Percentiles rank a stretch among this genome's conserved stretches.
Conservation (phyloP, 2,797 vertebrate genomes). For the Chelidonichthys spinosus region DNA sequence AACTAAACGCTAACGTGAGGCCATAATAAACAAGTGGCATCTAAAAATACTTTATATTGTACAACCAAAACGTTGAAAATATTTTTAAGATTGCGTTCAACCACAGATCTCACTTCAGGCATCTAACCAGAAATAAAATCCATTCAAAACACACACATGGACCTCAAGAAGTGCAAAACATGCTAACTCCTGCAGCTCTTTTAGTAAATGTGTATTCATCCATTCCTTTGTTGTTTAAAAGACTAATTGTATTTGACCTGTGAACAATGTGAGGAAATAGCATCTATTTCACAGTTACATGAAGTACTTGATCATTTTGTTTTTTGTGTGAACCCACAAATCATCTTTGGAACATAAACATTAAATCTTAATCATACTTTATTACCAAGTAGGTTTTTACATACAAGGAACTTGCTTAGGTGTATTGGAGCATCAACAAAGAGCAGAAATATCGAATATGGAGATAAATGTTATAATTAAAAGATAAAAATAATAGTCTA, state of each 20-base stretch:
- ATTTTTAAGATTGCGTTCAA: neutral
- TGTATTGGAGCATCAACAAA: neutral
- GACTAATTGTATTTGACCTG: slow-evolving; percentile 1
- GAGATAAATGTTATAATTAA: too few species aligned
- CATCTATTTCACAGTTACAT: neutral
- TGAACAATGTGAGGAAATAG: neutral
- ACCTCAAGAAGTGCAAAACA: neutral
- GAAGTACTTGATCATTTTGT: neutral
- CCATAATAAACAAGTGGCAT: too few species aligned
- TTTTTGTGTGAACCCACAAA: neutral
- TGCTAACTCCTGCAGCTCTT: neutral
- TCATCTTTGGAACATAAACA: neutral
- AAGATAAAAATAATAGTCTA: too few species aligned
- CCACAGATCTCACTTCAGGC: neutral
- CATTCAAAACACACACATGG: neutral
- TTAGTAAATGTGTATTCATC: neutral
- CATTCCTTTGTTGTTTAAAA: slow-evolving; percentile 3
- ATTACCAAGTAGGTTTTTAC: neutral
- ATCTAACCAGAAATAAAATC: neutral
- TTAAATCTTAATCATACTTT: neutral
- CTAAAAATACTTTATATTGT: neutral
- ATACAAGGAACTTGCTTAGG: neutral
- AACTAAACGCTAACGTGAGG: too few species aligned
- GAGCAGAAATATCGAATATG: too few species aligned
- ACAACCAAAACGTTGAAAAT: neutral